These are phyloP conservation scores for Anniella stebbinsi DNA, from an alignment of 2,797 vertebrate species.

Conservation along the genomic window DNA sequence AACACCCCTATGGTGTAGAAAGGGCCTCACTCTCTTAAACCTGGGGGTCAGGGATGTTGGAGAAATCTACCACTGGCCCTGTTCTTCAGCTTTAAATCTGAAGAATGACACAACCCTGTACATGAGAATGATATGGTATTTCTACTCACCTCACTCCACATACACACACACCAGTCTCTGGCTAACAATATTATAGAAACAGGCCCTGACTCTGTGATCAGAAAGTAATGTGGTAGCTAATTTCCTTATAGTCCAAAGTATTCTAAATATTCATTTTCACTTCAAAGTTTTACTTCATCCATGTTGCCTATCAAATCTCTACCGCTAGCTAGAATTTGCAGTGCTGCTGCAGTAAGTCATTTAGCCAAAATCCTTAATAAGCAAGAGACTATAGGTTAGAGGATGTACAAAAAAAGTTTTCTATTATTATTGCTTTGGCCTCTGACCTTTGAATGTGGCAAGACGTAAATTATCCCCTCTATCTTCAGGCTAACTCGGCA, in stretches of 20 bases:
- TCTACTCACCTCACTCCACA: no score
- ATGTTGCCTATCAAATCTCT: constrained; percentile 62
- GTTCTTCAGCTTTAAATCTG: no score
- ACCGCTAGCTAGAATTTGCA: constrained; percentile 61
- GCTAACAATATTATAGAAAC: no score
- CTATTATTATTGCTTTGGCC: constrained; percentile 59
- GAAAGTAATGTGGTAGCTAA: neutral
- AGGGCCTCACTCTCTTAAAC: no score
- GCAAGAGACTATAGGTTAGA: constrained; percentile 30
- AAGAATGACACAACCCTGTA: no score
- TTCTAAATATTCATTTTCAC: constrained; percentile 19
- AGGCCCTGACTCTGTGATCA: neutral
- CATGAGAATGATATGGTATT: neutral
- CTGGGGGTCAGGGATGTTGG: no score
- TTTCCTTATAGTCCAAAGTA: neutral
- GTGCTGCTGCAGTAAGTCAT: constrained; percentile 50
- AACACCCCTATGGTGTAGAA: no score
- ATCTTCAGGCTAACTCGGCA: constrained; percentile 64
- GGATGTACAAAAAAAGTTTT: constrained; percentile 58
- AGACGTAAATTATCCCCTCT: constrained; percentile 59
- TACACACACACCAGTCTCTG: no score
- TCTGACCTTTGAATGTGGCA: constrained; percentile 62
- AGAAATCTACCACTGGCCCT: no score
- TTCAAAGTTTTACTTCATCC: constrained; percentile 24
- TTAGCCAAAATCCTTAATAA: constrained; percentile 46